These are phyloP conservation scores for Batillaria attramentaria DNA, from an alignment of 1,140 invertebrate species.

Conservation along the genomic window DNA sequence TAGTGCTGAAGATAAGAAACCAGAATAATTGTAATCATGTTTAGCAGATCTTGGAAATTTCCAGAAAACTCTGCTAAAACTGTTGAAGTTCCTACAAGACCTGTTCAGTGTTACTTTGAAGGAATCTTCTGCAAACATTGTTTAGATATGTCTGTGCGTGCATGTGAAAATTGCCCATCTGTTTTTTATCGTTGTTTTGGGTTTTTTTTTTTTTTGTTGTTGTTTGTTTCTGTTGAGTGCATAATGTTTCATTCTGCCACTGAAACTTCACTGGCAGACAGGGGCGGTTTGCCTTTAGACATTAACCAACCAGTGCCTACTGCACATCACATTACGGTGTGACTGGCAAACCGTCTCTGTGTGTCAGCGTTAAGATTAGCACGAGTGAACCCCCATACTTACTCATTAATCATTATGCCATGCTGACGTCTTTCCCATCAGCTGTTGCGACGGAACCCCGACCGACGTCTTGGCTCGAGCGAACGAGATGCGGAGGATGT, in stretches of 20 bases:
- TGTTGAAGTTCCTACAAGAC: not conserved
- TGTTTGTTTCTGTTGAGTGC: too few relatives aligned
- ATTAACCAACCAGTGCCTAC: not conserved
- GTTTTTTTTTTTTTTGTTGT: too few relatives aligned
- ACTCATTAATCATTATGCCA: not conserved
- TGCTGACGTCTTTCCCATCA: constrained; percentile 70
- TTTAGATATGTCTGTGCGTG: constrained; percentile 5
- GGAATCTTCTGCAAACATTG: not conserved
- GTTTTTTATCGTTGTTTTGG: too few relatives aligned
- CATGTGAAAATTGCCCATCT: too few relatives aligned
- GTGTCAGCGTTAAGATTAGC: not conserved
- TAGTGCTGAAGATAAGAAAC: not conserved
- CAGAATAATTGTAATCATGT: not conserved
- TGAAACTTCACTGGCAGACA: too few relatives aligned
- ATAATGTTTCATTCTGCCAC: too few relatives aligned
- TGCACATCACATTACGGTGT: too few relatives aligned
- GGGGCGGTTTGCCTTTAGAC: not conserved
- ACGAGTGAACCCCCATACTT: not conserved
- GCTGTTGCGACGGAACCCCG: constrained; percentile 97
- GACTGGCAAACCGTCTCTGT: too few relatives aligned
- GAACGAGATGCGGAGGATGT: constrained; percentile 99
- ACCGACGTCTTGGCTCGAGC: constrained; percentile 95
- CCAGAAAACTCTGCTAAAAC: not conserved
- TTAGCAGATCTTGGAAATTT: not conserved
- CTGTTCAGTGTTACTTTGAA: not conserved